phyloP scores from a whole-genome alignment of 92 coral and sea anemone species.

The Meandrina meandrites region DNA sequence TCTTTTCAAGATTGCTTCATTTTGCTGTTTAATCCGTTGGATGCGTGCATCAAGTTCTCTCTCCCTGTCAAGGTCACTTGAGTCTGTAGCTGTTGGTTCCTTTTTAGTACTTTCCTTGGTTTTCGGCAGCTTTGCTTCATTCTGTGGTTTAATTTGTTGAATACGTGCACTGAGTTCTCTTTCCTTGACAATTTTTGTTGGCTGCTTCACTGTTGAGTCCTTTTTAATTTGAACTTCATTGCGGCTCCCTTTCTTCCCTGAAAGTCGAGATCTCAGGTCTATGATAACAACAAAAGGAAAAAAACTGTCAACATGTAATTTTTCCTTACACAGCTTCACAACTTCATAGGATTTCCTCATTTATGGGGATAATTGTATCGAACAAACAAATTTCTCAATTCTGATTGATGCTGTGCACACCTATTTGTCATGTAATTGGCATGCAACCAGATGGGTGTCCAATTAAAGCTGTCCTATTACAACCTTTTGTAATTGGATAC shows the following conservation, averaged over 20 bases:
- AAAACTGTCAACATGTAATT: neutral
- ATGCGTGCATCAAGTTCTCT: slow-evolving; percentile 84
- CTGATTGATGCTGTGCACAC: too few relatives aligned
- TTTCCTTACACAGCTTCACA: neutral
- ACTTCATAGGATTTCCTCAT: neutral
- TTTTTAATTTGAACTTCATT: slow-evolving; percentile 12
- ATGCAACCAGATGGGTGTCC: too few relatives aligned
- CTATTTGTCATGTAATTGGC: too few relatives aligned
- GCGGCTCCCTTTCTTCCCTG: slow-evolving; percentile 30
- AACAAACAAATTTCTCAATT: too few relatives aligned
- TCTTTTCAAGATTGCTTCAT: slow-evolving; percentile 68
- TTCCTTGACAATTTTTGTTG: slow-evolving; percentile 40
- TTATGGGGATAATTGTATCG: too few relatives aligned
- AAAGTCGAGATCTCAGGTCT: slow-evolving; percentile 42
- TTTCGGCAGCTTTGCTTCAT: slow-evolving; percentile 60
- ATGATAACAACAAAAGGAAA: neutral
- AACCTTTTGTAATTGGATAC: too few relatives aligned
- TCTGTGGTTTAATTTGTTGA: slow-evolving; percentile 65
- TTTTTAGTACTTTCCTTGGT: slow-evolving; percentile 40
- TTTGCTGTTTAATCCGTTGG: slow-evolving; percentile 68
- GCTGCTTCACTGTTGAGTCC: neutral
- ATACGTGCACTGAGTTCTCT: slow-evolving; percentile 75
- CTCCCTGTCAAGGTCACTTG: slow-evolving; percentile 41
- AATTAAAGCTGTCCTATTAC: too few relatives aligned
- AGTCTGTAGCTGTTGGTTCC: neutral